Evolutionary conservation across 2,888 invertebrate genomes (phyloP), one percentile per base, ranked within the genome.

Genomic region (Lepidocyrtinus sp.): DNA sequence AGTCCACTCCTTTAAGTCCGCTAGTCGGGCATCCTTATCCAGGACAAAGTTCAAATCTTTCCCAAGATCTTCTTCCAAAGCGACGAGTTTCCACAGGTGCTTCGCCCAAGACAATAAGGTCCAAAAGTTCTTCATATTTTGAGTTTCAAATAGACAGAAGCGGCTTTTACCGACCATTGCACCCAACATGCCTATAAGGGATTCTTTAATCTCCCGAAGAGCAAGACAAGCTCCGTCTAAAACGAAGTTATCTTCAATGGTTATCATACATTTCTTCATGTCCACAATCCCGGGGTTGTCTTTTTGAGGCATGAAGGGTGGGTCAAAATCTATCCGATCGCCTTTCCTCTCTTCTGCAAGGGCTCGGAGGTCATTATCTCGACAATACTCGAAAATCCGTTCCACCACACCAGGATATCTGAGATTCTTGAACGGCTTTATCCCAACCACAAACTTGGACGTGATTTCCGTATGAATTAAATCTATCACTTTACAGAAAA

Each of bases 1-100:
- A 22, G 76, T 77, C 81, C 81, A 81, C 1, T 64, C 61, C 22
- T 69, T 21, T 9, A 81, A 67, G n/a, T 76, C 81, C 17, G 68
- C 15, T 0, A 59, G 64, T 74, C 77, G 77, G 1, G 7, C 0
- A 2, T 27, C 19, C 25, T 69, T 69, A n/a, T 36, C 69, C 67
- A 0, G 19, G 17, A 19, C 5, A 17, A 1, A 45, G 24, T n/a
- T 69, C 65, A 25, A 59, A 22, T 1, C 25, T 45, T 0, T n/a
- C n/a, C 63, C 62, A n/a, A 68, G 61, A 19, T 81, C 74, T 21
- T 81, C 81, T 21, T 81, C 76, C 25, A 72, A 69, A 0, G 70
- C 0, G 5, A 81, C 24, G n/a, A 68, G 72, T 24, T 61, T 68
- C 81, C 81, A 81, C 12, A 81, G 63, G 15, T 73, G 15, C 24